These are phyloP conservation scores for Eurystomus glaucurus DNA, from an alignment of 2,797 vertebrate species.

Conservation along the genomic window DNA sequence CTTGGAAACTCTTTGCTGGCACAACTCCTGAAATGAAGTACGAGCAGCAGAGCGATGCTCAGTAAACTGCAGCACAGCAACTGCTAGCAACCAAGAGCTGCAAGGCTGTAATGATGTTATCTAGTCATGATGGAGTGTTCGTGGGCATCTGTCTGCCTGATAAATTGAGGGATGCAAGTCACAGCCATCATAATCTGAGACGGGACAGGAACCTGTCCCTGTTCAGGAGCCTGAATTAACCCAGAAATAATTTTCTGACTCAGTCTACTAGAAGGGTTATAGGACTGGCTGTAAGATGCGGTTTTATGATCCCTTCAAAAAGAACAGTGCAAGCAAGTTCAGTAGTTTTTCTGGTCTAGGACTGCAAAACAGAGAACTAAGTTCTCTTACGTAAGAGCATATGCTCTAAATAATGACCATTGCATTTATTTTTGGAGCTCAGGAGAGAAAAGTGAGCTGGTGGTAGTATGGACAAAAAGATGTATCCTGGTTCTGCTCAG, in stretches of 20 bases:
- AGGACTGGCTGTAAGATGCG: neutral
- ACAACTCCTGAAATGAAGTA: neutral
- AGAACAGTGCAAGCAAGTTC: neutral
- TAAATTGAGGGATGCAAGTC: neutral
- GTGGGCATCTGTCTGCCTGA: neutral
- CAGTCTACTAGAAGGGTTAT: neutral
- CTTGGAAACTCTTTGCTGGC: conserved; percentile 12
- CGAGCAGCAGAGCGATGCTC: neutral
- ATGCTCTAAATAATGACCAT: neutral
- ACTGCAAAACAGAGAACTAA: neutral
- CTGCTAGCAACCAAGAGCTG: neutral
- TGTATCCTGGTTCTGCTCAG: neutral
- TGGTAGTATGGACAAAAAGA: neutral
- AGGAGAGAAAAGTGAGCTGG: neutral
- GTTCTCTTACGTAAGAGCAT: neutral
- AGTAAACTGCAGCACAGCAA: neutral
- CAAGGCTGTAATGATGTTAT: neutral
- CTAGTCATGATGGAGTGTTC: neutral
- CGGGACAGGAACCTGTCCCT: neutral
- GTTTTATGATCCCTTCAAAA: neutral
- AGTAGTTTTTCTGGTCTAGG: neutral
- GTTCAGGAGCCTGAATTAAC: neutral
- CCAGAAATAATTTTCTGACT: neutral
- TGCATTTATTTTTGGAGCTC: neutral
- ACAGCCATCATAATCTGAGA: neutral